Conservation (phyloP, 1,140 invertebrate species). For the Portunus trituberculatus region DNA sequence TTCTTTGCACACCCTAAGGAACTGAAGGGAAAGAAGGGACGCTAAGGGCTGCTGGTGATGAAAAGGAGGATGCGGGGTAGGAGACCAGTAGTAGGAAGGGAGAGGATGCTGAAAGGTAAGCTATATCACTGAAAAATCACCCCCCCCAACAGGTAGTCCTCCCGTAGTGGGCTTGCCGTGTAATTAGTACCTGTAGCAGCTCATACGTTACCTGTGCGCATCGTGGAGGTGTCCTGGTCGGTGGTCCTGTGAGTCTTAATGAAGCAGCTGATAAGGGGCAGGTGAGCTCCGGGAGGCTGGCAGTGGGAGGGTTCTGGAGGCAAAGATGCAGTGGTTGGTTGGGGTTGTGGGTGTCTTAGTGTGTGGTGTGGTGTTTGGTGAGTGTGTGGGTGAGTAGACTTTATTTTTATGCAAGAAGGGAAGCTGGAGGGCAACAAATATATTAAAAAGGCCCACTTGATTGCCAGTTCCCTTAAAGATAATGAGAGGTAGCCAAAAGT, state of each 20-base stretch:
- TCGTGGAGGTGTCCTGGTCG: neutral
- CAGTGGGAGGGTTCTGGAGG: neutral
- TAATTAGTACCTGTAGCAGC: constrained; percentile 42
- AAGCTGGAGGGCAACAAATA: no score
- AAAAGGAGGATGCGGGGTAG: neutral
- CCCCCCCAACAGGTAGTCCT: neutral
- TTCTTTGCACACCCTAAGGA: neutral
- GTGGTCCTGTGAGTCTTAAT: constrained; percentile 34
- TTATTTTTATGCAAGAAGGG: no score
- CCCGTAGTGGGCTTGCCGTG: neutral
- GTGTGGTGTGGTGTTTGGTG: no score
- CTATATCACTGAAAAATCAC: constrained; percentile 40
- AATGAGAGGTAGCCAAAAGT: no score
- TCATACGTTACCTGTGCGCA: constrained; percentile 25
- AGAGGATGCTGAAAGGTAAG: neutral
- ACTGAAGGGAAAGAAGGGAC: neutral
- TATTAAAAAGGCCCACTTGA: no score
- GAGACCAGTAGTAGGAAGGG: no score
- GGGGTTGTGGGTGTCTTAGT: no score
- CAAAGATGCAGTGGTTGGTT: neutral
- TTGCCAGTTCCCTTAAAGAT: no score
- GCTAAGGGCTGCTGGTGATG: neutral
- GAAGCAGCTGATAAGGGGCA: constrained; percentile 47
- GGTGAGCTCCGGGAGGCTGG: neutral
- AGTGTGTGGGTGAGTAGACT: no score